Evolutionary conservation across 2,888 invertebrate species (phyloP), one percentile per base, ranked within the genome.

Genomic region (Nemoura dubitans): DNA sequence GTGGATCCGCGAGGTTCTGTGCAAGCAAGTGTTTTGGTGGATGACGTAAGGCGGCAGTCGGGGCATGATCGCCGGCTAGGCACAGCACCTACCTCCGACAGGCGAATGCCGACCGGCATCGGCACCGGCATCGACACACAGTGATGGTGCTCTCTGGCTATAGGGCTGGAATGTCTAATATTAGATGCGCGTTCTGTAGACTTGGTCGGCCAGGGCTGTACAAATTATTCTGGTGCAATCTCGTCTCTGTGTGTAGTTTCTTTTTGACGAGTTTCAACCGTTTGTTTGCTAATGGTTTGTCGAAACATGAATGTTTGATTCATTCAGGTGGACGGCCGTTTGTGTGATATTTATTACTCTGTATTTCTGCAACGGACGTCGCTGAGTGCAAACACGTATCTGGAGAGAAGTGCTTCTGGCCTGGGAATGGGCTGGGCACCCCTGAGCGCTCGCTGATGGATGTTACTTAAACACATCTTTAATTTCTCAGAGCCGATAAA

Each of bases 131-230:
- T n/a, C n/a, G n/a, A n/a, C n/a, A n/a, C n/a, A n/a, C n/a, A 36
- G 36, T 36, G 36, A 36, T 36, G 10, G 36, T 59, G 59, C 59
- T 59, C 36, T 36, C 59, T 59, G 21, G 27, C 78, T 16, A 29
- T 2, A 25, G 81, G 21, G 81, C 28, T 81, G 81, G 81, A 29
- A 81, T 29, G 81, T 81, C 81, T 81, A 81, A 81, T 81, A 81
- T 81, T 81, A 81, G 81, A 81, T 30, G 81, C 29, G 81, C 21
- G 81, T 81, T 29, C 29, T 81, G 10, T 27, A 81, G 81, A 29
- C 81, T 81, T 30, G 81, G 36, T 36, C 36, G 36, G 30, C 81
- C 81, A 81, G 81, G 81, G 81, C 14, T 81, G 81, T 29, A 81
- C 81, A 81, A 81, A 81, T 3, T 30, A 28, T 30, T 81, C 7